Evolutionary conservation across 1,140 invertebrate species (phyloP).

Genomic region (Hydropsyche tenuis): DNA sequence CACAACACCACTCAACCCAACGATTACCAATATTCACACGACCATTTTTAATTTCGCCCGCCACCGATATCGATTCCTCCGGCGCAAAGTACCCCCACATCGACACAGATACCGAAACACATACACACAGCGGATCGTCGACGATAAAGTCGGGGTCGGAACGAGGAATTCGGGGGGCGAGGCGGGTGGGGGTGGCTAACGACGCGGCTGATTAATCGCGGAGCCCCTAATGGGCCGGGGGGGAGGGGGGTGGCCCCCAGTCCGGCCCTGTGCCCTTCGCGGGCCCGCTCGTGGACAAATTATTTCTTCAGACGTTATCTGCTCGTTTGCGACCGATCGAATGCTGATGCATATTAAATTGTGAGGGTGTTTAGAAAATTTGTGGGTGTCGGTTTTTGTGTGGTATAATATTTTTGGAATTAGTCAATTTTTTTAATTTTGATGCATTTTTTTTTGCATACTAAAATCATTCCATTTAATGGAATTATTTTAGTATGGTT

Average conservation of each 20-base stretch:
- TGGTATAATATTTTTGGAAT: no score
- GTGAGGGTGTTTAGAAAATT: background rate
- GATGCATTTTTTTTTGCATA: no score
- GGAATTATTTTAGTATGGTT: no score
- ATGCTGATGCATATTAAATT: constrained; percentile 35
- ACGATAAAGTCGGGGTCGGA: constrained; percentile 3
- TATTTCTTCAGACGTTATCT: constrained; percentile 40
- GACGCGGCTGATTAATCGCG: constrained; percentile 56
- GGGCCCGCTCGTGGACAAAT: constrained; percentile 45
- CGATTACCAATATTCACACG: no score
- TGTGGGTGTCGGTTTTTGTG: no score
- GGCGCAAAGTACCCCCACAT: background rate
- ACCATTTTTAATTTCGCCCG: no score
- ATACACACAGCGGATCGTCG: background rate
- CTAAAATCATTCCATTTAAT: no score
- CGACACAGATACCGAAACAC: background rate
- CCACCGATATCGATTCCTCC: no score
- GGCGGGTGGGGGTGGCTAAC: constrained; percentile 51
- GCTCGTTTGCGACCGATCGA: constrained; percentile 35
- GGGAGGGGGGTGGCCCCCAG: constrained; percentile 48
- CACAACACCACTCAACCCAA: no score
- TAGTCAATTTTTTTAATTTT: no score
- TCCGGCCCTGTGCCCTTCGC: constrained; percentile 56
- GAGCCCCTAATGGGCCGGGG: constrained; percentile 45
- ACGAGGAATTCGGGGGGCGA: no score